A percentile compares a stretch with the other conserved stretches of the same genome.
phyloP scores from a whole-genome alignment of 2,888 invertebrate genomes.

The Ochropacha duplaris region DNA sequence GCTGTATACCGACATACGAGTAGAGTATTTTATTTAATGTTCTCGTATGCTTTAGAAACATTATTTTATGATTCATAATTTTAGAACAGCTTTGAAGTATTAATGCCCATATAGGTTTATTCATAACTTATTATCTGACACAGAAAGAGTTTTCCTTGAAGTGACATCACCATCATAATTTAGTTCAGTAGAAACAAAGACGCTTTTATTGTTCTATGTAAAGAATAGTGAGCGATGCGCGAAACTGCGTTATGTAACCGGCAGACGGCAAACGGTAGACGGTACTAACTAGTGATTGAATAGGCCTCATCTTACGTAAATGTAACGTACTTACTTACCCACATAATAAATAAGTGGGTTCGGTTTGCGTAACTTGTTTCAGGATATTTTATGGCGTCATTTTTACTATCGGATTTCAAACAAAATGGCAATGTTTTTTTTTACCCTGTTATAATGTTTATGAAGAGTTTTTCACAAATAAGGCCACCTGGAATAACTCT shows the following conservation, averaged over 20 bases:
- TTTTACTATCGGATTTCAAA: conserved; percentile 7
- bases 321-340: conserved; percentile 61
- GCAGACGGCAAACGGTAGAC: conserved; percentile 62
- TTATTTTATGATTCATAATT: too few species aligned
- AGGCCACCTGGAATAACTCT: not conserved
- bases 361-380: conserved; percentile 54
- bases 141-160: conserved; percentile 43
- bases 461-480: not conserved
- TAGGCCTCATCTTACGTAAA: conserved; percentile 76
- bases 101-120: conserved; percentile 19
- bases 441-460: not conserved
- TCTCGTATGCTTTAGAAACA: too few species aligned
- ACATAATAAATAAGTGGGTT: conserved; percentile 57
- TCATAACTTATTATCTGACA: conserved; percentile 19
- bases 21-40: too few species aligned
- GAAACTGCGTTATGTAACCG: conserved; percentile 58
- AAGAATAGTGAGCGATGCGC: conserved; percentile 49
- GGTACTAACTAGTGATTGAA: conserved; percentile 66
- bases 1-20: too few species aligned
- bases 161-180: conserved; percentile 39
- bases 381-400: conserved; percentile 39
- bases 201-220: conserved; percentile 31
- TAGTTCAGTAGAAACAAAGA: conserved; percentile 44
- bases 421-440: not conserved
- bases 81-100: not conserved